Evolutionary conservation across 2,888 invertebrate species (phyloP).

Genomic region (Autographa pulchrina): DNA sequence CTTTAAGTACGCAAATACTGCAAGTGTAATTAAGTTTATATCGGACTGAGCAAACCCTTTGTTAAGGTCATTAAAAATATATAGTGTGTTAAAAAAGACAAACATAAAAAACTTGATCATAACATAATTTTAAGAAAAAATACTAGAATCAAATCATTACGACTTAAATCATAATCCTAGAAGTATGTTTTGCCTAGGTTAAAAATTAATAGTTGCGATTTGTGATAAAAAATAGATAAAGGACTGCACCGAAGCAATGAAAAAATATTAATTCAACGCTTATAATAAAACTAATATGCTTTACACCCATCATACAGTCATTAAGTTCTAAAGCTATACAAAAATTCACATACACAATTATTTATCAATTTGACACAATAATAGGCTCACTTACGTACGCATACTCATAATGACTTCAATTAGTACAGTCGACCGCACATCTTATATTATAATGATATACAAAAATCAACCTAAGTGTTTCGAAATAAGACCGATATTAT

Average conservation of each 20-base stretch:
- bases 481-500: background rate
- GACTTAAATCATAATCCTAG: too few relatives aligned
- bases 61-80: too few relatives aligned
- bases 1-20: too few relatives aligned
- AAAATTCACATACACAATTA: conserved; percentile 76
- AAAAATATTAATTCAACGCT: background rate
- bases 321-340: conserved; percentile 31
- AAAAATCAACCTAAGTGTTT: background rate
- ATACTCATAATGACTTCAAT: conserved; percentile 75
- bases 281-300: background rate
- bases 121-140: too few relatives aligned
- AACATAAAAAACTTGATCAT: too few relatives aligned
- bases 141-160: too few relatives aligned
- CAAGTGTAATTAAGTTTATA: too few relatives aligned
- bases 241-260: background rate
- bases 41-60: too few relatives aligned
- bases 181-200: too few relatives aligned
- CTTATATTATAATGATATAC: conserved; percentile 32
- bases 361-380: conserved; percentile 84
- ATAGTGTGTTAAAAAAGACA: too few relatives aligned
- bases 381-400: conserved; percentile 67
- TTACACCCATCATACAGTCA: background rate
- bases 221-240: too few relatives aligned
- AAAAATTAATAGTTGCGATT: too few relatives aligned
- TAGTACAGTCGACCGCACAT: conserved; percentile 63